These are phyloP conservation scores for Ptiloglossa arizonensis DNA, from an alignment of 1,140 invertebrate genomes.

Conservation along the genomic window DNA sequence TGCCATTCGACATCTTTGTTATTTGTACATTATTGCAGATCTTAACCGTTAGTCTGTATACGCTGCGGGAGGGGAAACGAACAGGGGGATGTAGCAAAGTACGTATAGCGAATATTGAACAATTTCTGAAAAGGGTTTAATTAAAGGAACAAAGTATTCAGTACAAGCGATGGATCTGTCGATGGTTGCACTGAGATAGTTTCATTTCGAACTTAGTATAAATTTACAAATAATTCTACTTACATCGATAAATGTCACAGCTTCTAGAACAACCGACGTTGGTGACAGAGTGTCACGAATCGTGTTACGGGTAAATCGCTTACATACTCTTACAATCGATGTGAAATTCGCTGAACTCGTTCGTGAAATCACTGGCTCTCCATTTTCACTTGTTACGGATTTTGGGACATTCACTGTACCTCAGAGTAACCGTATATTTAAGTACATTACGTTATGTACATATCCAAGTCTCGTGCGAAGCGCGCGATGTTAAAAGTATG, in stretches of 20 bases:
- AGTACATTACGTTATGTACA: not conserved
- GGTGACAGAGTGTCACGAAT: not conserved
- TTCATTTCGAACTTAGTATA: not conserved
- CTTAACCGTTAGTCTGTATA: not conserved
- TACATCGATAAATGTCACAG: constrained; percentile 40
- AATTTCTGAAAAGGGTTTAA: constrained; percentile 7
- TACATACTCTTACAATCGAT: not conserved
- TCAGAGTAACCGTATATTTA: not conserved
- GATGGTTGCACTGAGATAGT: not conserved
- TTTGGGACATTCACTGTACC: not conserved
- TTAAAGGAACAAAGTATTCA: not conserved
- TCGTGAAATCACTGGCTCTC: not conserved
- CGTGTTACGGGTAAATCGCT: not conserved
- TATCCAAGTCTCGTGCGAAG: not conserved
- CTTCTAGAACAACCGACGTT: constrained; percentile 6
- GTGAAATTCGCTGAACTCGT: too few species aligned
- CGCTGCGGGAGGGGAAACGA: not conserved
- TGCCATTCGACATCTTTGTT: constrained; percentile 5
- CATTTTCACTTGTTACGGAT: not conserved
- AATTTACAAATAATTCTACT: constrained; percentile 30
- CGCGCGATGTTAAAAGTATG: not conserved
- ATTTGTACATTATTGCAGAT: not conserved
- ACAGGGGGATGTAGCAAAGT: not conserved
- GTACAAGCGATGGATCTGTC: not conserved
- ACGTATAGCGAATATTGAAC: not conserved